Conservation (phyloP, 2,888 invertebrate genomes). For the Pandemis corylana region DNA sequence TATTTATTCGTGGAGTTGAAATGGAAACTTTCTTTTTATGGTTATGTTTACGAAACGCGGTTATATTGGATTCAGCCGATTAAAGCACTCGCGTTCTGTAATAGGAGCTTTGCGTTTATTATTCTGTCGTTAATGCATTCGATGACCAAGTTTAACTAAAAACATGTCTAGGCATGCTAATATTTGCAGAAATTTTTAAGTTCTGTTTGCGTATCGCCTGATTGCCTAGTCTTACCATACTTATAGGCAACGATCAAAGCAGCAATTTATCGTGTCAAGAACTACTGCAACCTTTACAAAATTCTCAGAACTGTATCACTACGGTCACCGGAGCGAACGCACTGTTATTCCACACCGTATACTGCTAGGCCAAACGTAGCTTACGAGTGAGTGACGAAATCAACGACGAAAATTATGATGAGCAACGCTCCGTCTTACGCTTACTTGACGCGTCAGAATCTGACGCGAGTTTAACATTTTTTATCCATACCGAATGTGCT, state of each 20-base stretch:
- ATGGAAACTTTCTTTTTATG: slow-evolving; percentile 13
- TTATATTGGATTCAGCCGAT: not conserved
- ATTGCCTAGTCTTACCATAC: not conserved
- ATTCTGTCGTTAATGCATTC: not conserved
- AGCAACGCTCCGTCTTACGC: too few species aligned
- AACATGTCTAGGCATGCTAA: not conserved
- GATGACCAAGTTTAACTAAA: not conserved
- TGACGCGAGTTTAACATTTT: too few species aligned
- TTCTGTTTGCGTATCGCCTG: not conserved
- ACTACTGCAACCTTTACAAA: not conserved
- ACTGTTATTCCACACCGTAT: too few species aligned
- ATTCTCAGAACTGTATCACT: not conserved
- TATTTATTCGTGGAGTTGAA: slow-evolving; percentile 25
- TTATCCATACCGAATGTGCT: too few species aligned
- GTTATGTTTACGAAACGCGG: slow-evolving; percentile 14
- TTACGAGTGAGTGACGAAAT: too few species aligned
- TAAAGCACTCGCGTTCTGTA: slow-evolving; percentile 5
- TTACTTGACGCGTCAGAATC: too few species aligned
- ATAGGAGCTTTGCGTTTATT: slow-evolving; percentile 1
- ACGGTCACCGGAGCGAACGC: too few species aligned
- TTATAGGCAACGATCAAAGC: not conserved
- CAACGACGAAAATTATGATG: too few species aligned
- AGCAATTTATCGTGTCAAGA: not conserved
- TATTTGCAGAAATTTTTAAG: not conserved
- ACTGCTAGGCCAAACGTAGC: too few species aligned